A percentile compares a stretch with the other conserved stretches of the same genome.
Conservation (phyloP, 2,797 vertebrate species). For the Spinus pinus region DNA sequence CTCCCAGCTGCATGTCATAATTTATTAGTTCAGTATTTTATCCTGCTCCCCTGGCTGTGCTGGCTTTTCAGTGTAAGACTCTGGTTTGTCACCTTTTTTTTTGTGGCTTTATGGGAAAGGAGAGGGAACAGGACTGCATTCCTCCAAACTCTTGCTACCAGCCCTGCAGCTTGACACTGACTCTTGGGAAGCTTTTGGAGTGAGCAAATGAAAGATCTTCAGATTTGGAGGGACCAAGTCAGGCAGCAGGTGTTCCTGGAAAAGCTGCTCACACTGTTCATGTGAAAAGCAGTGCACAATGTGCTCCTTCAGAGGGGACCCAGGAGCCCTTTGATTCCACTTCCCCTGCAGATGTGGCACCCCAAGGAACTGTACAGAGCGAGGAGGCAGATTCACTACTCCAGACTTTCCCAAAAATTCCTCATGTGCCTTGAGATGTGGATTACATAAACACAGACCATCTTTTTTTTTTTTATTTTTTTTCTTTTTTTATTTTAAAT, state of each 20-base stretch:
- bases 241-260: neutral
- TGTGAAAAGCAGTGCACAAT: neutral
- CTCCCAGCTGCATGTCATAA: neutral
- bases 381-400: neutral
- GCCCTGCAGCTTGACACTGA: neutral
- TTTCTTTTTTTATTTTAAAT: neutral
- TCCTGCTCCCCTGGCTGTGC: neutral
- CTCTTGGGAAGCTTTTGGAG: neutral
- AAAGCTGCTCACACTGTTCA: neutral
- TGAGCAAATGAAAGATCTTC: neutral
- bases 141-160: neutral
- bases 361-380: neutral
- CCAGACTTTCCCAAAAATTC: neutral
- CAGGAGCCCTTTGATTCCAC: neutral
- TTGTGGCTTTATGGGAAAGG: neutral
- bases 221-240: neutral
- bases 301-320: neutral
- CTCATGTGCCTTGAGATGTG: neutral
- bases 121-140: neutral
- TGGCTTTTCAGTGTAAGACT: neutral
- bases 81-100: neutral
- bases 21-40: constrained; percentile 1
- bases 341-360: rapidly evolving
- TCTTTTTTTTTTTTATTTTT: neutral
- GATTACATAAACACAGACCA: neutral